Evolutionary conservation across 2,888 invertebrate genomes (phyloP).

Genomic region (Chloromyia formosa): DNA sequence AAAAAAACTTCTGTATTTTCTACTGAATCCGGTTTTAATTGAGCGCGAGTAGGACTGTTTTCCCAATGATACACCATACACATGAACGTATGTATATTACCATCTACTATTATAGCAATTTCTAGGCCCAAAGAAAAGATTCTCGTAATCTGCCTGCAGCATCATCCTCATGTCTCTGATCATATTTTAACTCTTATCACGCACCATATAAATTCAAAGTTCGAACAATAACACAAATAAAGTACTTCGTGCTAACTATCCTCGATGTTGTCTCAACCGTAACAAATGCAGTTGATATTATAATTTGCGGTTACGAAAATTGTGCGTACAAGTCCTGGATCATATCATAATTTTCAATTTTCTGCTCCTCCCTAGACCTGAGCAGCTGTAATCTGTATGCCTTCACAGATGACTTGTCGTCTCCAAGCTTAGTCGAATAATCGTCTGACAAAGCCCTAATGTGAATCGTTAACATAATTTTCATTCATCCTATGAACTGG

Average conservation of each 20-base stretch:
- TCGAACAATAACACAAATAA: not conserved
- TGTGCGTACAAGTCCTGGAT: conserved; percentile 2
- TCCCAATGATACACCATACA: too few relatives aligned
- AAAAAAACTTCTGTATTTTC: too few relatives aligned
- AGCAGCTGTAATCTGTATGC: not conserved
- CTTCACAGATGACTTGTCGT: not conserved
- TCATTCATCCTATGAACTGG: not conserved
- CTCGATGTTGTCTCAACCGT: not conserved
- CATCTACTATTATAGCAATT: too few relatives aligned
- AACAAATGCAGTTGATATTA: conserved; percentile 20
- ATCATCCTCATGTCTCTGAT: too few relatives aligned
- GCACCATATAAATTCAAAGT: conserved; percentile 1
- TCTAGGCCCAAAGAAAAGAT: too few relatives aligned
- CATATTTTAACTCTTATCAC: too few relatives aligned
- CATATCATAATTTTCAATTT: conserved; percentile 16
- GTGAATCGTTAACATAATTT: conserved; percentile 23
- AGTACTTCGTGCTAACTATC: not conserved
- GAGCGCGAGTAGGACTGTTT: too few relatives aligned
- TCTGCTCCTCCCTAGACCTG: not conserved
- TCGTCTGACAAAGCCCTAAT: not conserved
- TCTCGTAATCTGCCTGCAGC: too few relatives aligned
- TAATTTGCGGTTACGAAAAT: conserved; percentile 9
- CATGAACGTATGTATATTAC: too few relatives aligned
- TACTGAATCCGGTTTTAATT: too few relatives aligned
- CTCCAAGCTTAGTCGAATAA: not conserved